phyloP scores from a whole-genome alignment of 2,797 vertebrate species.

The Denticeps clupeoides region DNA sequence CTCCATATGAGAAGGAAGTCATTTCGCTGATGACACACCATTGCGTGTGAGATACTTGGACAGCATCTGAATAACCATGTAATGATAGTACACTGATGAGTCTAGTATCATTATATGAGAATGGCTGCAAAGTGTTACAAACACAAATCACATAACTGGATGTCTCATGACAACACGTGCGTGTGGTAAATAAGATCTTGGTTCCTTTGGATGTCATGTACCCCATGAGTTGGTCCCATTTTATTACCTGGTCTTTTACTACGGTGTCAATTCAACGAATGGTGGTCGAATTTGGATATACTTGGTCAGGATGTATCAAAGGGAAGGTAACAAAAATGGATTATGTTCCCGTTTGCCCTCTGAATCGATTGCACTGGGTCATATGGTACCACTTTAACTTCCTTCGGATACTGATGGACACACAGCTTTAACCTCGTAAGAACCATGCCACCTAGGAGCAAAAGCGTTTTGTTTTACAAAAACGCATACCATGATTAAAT shows the following conservation, averaged over 20 bases:
- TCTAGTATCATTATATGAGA: not conserved
- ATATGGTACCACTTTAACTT: too few species aligned
- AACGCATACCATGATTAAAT: too few species aligned
- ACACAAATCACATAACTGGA: not conserved
- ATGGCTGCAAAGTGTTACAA: not conserved
- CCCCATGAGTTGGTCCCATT: not conserved
- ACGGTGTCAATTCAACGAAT: not conserved
- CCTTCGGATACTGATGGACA: too few species aligned
- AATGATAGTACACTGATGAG: not conserved
- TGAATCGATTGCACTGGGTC: too few species aligned
- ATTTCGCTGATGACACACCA: constrained; percentile 1
- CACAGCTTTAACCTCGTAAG: too few species aligned
- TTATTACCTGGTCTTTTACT: not conserved
- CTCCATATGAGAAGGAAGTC: not conserved
- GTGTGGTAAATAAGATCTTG: not conserved
- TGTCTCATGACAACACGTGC: not conserved
- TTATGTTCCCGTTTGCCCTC: too few species aligned
- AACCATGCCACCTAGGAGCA: too few species aligned
- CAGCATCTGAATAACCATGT: not conserved
- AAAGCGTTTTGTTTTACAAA: too few species aligned
- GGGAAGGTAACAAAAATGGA: too few species aligned
- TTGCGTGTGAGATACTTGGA: not conserved
- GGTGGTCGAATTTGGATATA: not conserved
- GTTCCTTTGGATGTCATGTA: too few species aligned
- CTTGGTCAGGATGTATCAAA: not conserved